These are phyloP conservation scores for Lepidonotus clava DNA, from an alignment of 2,888 invertebrate genomes.

Conservation along the genomic window DNA sequence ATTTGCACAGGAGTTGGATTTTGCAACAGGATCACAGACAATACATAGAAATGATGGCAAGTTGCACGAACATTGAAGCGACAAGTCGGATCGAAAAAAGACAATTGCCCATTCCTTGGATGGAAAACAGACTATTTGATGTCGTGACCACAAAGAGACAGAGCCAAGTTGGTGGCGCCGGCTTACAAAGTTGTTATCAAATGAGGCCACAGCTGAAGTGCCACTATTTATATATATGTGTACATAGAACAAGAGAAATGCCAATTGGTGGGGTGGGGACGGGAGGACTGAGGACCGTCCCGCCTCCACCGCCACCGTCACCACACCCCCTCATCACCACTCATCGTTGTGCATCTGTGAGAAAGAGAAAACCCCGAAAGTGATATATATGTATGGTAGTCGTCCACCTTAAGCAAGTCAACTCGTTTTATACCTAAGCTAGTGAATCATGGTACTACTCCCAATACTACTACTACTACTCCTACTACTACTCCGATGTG, in stretches of 20 bases:
- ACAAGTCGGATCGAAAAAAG: no score
- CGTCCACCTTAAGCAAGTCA: not conserved
- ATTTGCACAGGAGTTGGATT: not conserved
- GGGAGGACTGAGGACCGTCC: not conserved
- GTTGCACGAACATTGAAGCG: no score
- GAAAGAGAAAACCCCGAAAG: not conserved
- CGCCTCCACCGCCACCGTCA: not conserved
- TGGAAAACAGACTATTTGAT: no score
- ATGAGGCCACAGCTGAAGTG: slow-evolving; percentile 6
- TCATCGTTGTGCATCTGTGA: slow-evolving; percentile 38
- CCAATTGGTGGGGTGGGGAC: not conserved
- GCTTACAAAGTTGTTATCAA: not conserved
- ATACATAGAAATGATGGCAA: no score
- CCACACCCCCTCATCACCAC: not conserved
- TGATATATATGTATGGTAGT: slow-evolving; percentile 19
- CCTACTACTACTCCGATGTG: no score
- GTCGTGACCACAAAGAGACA: not conserved
- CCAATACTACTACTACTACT: no score
- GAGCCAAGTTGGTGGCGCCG: not conserved
- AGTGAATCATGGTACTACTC: no score
- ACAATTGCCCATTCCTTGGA: no score
- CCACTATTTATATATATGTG: slow-evolving; percentile 42
- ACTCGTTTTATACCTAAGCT: not conserved
- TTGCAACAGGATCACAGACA: not conserved
- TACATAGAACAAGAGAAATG: not conserved